Base-by-base conservation (phyloP, 2,113 vertebrate species). In the Myotis lucifugus region DNA sequence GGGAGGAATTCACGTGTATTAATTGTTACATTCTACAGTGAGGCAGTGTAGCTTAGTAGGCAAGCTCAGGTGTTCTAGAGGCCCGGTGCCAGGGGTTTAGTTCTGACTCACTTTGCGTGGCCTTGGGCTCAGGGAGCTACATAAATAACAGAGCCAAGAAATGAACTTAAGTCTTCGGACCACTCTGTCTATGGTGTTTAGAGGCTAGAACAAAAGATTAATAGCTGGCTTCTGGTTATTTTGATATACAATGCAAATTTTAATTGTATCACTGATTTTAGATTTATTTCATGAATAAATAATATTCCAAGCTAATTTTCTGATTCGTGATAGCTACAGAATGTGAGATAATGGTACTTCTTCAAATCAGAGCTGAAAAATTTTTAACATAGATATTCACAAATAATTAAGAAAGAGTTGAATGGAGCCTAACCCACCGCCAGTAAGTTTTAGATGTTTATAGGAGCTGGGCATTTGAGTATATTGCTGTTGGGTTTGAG, bases 231-330 rank as follows among this genome's bases (percentile, higher is more conserved):
- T 14, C 88, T 61, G 25, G 42, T 79, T 72, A 79, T 66, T 88
- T 79, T 88, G 34, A 23, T 70, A 92, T 74, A 69, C 85, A 87
- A 74, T 42, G 6, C 23, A 37, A 54, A 77, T 48, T 83, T 82
- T 78, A 78, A 87, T 79, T 91, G 1, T 67, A 77, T 37, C 8
- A 42, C 17, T 52, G 34, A 72, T 54, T 81, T 72, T 11, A 73
- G 42, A 34, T 94, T 69, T 77, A 37, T 76, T 96, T 72, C 34
- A 27, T 23, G n/a, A 70, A 50, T 84, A 95, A 74, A 59, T 23
- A 73, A 50, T 12, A 59, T 90, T 87, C 8, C 52, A 48, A 72
- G 83, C 8, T 34, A 78, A 54, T 48, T 17, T 94, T 91, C 37
- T 59, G 42, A 78, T 82, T 88, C 59, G 23, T 70, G 61, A 37